Percentiles rank a stretch among this genome's conserved stretches.
Conservation (phyloP, 2,888 invertebrate genomes). For the Acronicta alni region DNA sequence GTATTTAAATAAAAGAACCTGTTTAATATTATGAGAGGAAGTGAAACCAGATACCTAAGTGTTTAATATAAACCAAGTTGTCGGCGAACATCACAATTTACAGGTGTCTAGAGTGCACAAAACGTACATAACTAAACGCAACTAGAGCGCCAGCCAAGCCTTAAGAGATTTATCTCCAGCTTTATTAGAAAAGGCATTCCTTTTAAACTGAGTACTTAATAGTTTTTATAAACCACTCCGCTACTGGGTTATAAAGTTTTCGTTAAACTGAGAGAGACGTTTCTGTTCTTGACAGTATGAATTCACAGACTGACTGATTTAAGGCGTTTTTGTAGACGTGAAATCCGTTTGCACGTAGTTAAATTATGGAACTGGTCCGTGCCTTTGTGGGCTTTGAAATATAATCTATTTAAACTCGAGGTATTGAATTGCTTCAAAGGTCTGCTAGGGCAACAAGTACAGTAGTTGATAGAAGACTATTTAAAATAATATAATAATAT, state of each 20-base stretch:
- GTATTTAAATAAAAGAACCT: conserved; percentile 19
- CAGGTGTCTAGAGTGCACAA: conserved; percentile 48
- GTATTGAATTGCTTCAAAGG: too few relatives aligned
- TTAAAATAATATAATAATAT: too few relatives aligned
- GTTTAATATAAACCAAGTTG: conserved; percentile 48
- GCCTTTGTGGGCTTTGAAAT: conserved; percentile 6
- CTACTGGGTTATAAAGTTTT: conserved; percentile 32
- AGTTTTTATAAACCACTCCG: conserved; percentile 55
- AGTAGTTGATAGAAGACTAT: too few relatives aligned
- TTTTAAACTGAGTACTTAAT: conserved; percentile 52
- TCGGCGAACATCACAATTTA: conserved; percentile 44
- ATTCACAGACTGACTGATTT: conserved; percentile 30
- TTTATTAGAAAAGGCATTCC: conserved; percentile 66
- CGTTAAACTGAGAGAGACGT: conserved; percentile 19
- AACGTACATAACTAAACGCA: conserved; percentile 43
- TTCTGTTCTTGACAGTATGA: conserved; percentile 23
- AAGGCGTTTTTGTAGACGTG: conserved; percentile 15
- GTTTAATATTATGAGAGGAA: conserved; percentile 27
- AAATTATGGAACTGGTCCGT: conserved; percentile 4
- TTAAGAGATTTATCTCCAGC: conserved; percentile 61
- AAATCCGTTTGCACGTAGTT: conserved; percentile 9
- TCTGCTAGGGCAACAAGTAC: too few relatives aligned
- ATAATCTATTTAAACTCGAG: too few relatives aligned
- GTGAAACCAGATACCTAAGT: conserved; percentile 34
- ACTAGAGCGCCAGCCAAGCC: conserved; percentile 34